Evolutionary conservation across 2,113 vertebrate genomes (phyloP).

Genomic region (Miniopterus natalensis): DNA sequence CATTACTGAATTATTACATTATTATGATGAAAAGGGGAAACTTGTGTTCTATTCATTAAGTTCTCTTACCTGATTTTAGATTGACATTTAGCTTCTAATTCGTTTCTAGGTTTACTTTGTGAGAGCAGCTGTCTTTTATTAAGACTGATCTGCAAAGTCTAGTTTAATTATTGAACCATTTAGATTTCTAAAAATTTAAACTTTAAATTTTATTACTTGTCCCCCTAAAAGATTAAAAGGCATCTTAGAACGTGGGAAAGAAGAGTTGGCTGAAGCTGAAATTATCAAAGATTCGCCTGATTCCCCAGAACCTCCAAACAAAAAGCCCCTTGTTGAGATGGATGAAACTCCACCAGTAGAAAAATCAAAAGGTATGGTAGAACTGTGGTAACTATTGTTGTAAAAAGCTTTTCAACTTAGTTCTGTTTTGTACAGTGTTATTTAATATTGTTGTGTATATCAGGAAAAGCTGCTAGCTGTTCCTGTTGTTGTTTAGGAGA

Average conservation of each 20-base stretch:
- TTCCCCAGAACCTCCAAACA: constrained; percentile 97
- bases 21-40: constrained; percentile 3
- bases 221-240: constrained; percentile 91
- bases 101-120: constrained; percentile 40
- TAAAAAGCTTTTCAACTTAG: not conserved
- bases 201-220: constrained; percentile 21
- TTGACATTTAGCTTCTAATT: constrained; percentile 21
- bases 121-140: constrained; percentile 35
- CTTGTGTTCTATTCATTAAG: constrained; percentile 38
- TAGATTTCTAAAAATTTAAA: constrained; percentile 52
- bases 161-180: constrained; percentile 13
- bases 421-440: not conserved
- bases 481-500: not conserved
- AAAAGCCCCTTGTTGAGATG: constrained; percentile 94
- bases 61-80: constrained; percentile 17
- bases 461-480: not conserved
- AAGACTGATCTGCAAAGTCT: not conserved
- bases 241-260: constrained; percentile 94
- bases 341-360: constrained; percentile 93
- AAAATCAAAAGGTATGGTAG: constrained; percentile 95
- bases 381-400: not conserved
- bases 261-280: constrained; percentile 94
- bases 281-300: constrained; percentile 99
- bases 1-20: not conserved
- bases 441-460: not conserved